Evolutionary conservation across 2,113 vertebrate species (phyloP), one percentile per base, ranked within the genome.

Genomic region (Callipepla californica): DNA sequence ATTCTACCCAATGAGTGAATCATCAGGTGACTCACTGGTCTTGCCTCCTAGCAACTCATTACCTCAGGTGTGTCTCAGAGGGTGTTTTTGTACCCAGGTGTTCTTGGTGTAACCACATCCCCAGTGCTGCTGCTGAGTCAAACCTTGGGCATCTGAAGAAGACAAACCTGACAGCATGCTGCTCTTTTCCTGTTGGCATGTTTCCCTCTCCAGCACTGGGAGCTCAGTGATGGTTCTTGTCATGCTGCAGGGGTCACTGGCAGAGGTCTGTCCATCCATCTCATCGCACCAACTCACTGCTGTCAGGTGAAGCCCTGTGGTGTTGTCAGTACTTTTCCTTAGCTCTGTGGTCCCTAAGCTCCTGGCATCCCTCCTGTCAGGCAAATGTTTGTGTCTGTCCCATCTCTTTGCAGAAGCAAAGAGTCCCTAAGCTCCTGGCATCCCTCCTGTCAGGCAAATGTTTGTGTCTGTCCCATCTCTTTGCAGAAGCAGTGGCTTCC

Each of bases 21-120:
- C 59, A 42, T 38, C 3, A 23, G 42, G 78, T 92, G 91, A 91
- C 58, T 96, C 87, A 42, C 76, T 85, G 65, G 40, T n/a, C 69
- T 89, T 58, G 26, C 40, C 72, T 82, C 63, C 63, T n/a, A 7
- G 62, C 62, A 81, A 48, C 77, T 66, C 51, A 8, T 34, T 34
- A n/a, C 61, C 67, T 87, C 79, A 62, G 36, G 55, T 45, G 25
- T 63, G 51, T 61, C 82, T 88, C 65, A 53, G 59, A 51, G 32
- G 23, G 30, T 70, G 26, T 28, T 91, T 90, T 84, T 81, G 76
- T 96, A 30, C 44, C 76, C 28, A 61, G 47, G 55, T 0, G 0
- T 79, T 90, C 9, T 7, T 7, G 0, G 18, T 51, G 40, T 81
- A 75, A 72, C 53, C 44, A 70, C 66, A 85, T 58, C 55, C 50